Percentiles rank a stretch among this genome's conserved stretches.
phyloP scores from a whole-genome alignment of 2,888 invertebrate genomes.

The Alsophila aescularia region DNA sequence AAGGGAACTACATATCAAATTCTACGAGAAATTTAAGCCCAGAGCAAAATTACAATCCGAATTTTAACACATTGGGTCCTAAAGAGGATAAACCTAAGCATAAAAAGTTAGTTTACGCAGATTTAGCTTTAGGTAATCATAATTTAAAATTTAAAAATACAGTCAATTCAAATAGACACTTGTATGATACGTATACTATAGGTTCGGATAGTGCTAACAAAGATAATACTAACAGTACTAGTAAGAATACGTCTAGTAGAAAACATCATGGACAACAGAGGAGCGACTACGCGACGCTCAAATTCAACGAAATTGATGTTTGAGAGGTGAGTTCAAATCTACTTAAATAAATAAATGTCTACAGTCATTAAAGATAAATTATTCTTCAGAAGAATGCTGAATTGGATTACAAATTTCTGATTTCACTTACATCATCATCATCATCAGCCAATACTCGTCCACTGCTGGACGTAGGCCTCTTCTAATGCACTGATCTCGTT shows the following conservation, averaged over 20 bases:
- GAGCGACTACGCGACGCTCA: conserved; percentile 80
- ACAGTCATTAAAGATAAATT: neutral
- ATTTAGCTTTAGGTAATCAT: conserved; percentile 83
- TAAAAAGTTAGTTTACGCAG: conserved; percentile 82
- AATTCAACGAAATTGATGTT: conserved; percentile 82
- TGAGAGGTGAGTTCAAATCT: conserved; percentile 68
- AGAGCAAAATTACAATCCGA: conserved; percentile 63
- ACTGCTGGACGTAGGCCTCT: too few species aligned
- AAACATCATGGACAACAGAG: conserved; percentile 66
- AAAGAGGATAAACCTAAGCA: conserved; percentile 77
- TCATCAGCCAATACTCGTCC: too few species aligned
- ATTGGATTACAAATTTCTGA: too few species aligned
- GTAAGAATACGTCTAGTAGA: conserved; percentile 61
- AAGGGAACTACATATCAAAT: conserved; percentile 81
- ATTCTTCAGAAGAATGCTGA: too few species aligned
- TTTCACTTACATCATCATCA: neutral
- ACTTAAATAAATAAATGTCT: neutral
- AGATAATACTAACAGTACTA: conserved; percentile 67
- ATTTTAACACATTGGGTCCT: conserved; percentile 67
- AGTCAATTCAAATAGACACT: conserved; percentile 83
- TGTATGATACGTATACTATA: conserved; percentile 81
- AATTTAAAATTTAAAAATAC: conserved; percentile 84
- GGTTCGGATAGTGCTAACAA: conserved; percentile 72
- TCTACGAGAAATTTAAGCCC: conserved; percentile 75
- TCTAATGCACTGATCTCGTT: too few species aligned